These are phyloP conservation scores for Yponomeuta malinellus DNA, from an alignment of 2,888 invertebrate genomes.

Conservation along the genomic window DNA sequence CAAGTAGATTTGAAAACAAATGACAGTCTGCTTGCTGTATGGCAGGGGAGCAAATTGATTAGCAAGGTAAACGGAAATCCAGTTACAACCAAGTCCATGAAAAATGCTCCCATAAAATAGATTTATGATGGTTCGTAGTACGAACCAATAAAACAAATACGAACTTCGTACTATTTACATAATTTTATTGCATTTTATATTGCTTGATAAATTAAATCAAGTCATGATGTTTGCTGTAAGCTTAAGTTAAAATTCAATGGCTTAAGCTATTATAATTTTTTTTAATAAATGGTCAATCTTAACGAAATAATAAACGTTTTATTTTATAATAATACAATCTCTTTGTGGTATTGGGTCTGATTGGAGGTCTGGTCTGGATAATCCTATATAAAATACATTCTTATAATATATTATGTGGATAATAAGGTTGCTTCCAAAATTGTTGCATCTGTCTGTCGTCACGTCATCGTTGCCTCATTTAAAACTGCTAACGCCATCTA, in stretches of 20 bases:
- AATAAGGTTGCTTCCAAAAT: background rate
- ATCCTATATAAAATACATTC: background rate
- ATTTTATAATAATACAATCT: no score
- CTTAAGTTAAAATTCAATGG: background rate
- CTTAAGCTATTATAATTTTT: background rate
- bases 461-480: background rate
- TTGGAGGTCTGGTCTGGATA: background rate
- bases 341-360: no score
- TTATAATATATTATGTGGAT: no score
- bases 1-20: slow-evolving; percentile 86
- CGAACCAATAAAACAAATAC: no score
- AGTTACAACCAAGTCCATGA: slow-evolving; percentile 83
- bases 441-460: background rate
- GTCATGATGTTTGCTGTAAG: background rate
- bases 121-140: background rate
- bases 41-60: slow-evolving; percentile 88
- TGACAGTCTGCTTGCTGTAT: slow-evolving; percentile 83
- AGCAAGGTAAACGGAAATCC: slow-evolving; percentile 83
- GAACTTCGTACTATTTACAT: background rate
- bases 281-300: background rate
- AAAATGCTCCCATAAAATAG: slow-evolving; percentile 89
- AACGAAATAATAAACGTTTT: background rate
- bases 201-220: background rate
- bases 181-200: background rate
- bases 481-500: slow-evolving; percentile 4